Percentiles rank a stretch among this genome's conserved stretches.
Evolutionary conservation across 2,113 vertebrate genomes (phyloP).

Genomic region (Genyomyrus donnyi): DNA sequence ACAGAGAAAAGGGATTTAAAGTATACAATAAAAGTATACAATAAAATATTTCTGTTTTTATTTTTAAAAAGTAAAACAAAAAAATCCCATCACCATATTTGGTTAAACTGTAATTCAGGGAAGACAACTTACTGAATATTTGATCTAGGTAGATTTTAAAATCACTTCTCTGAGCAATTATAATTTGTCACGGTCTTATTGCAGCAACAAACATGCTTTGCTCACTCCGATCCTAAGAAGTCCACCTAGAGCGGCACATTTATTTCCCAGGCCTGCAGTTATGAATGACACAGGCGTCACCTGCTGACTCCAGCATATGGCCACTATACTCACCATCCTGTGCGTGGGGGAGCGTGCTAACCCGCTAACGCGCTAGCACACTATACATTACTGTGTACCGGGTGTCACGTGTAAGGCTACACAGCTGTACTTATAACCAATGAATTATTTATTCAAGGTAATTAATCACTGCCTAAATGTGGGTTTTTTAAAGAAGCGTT

Average conservation of each 20-base stretch:
- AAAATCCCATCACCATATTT: neutral
- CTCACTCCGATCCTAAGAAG: neutral
- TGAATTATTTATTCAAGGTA: conserved; percentile 4
- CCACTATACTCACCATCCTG: no score
- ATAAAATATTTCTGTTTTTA: neutral
- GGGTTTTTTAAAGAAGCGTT: neutral
- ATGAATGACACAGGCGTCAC: conserved; percentile 3
- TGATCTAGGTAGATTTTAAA: neutral
- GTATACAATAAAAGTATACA: neutral
- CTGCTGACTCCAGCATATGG: conserved; percentile 2
- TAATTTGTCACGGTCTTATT: neutral
- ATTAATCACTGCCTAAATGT: neutral
- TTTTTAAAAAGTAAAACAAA: neutral
- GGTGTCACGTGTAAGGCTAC: neutral
- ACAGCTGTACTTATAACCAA: neutral
- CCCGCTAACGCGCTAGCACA: neutral
- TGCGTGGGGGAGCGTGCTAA: neutral
- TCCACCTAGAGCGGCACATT: neutral
- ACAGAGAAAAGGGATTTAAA: neutral
- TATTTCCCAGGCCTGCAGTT: neutral
- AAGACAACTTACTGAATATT: neutral
- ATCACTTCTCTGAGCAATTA: neutral
- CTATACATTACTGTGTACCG: neutral
- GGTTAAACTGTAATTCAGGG: conserved; percentile 1
- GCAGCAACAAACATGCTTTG: neutral